Evolutionary conservation across 2,113 vertebrate species (phyloP).

Genomic region (Camarhynchus parvulus): DNA sequence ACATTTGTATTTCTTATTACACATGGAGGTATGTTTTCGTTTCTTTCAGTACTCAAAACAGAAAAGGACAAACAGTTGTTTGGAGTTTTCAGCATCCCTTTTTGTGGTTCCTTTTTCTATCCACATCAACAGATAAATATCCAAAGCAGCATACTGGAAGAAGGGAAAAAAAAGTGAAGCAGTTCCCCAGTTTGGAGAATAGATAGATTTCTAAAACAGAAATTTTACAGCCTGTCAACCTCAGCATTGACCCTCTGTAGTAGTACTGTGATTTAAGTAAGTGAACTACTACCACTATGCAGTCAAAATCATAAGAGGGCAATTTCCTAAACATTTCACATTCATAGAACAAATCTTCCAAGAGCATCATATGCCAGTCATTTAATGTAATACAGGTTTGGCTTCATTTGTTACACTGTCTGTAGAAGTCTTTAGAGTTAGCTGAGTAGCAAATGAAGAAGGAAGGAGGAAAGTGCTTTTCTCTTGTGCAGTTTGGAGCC

Average conservation of each 20-base stretch:
- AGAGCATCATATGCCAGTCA: neutral
- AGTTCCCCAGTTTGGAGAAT: neutral
- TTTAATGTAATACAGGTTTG: neutral
- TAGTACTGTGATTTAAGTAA: slow-evolving; percentile 21
- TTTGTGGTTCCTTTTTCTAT: neutral
- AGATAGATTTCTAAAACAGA: slow-evolving; percentile 11
- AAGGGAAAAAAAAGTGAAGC: accelerated
- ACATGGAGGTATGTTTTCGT: neutral
- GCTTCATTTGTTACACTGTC: neutral
- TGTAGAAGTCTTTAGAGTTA: neutral
- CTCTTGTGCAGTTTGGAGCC: neutral
- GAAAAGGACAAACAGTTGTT: neutral
- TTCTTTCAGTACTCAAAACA: neutral
- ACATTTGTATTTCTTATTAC: neutral
- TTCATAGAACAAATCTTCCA: neutral
- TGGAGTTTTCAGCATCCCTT: neutral
- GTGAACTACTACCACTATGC: neutral
- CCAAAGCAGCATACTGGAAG: neutral
- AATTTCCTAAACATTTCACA: slow-evolving; percentile 38
- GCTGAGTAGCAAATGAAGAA: neutral
- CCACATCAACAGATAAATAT: neutral
- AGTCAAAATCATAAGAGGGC: slow-evolving; percentile 28
- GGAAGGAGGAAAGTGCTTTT: neutral
- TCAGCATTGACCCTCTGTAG: neutral
- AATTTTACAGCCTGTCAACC: slow-evolving; percentile 40